phyloP scores from a whole-genome alignment of 2,797 vertebrate species.

The Paguma larvata region DNA sequence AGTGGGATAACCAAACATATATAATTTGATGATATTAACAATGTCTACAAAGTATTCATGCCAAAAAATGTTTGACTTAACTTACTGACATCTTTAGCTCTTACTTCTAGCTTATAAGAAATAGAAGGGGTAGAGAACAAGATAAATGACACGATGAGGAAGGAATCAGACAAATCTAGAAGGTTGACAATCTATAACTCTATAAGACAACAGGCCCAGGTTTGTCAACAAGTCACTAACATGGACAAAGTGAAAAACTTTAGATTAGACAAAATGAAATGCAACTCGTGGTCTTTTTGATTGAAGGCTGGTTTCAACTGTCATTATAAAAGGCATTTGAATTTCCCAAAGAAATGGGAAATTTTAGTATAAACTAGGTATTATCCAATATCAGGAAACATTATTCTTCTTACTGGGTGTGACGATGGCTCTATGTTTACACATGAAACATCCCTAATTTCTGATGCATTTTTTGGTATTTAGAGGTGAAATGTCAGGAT shows the following conservation, averaged over 20 bases:
- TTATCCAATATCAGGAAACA: not conserved
- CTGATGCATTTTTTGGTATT: not conserved
- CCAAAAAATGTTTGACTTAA: not conserved
- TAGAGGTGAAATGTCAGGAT: not conserved
- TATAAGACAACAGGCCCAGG: not conserved
- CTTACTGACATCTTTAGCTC: not conserved
- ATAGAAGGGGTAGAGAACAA: slow-evolving; percentile 8
- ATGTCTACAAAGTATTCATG: not conserved
- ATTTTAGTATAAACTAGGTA: not conserved
- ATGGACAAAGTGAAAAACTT: not conserved
- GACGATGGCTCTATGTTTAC: not conserved
- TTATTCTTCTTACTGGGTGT: not conserved
- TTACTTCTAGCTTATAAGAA: not conserved
- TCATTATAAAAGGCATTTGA: not conserved
- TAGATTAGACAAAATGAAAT: slow-evolving; percentile 7
- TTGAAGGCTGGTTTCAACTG: not conserved
- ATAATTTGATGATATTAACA: not conserved
- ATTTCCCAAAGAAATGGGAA: not conserved
- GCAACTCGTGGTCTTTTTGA: not conserved
- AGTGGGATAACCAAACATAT: not conserved
- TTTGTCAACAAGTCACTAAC: not conserved
- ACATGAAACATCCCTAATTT: not conserved
- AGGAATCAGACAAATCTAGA: not conserved
- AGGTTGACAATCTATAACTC: not conserved
- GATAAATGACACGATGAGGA: not conserved